These are phyloP conservation scores for Chromoteleia sp. DNA, from an alignment of 2,888 invertebrate species.

Conservation along the genomic window DNA sequence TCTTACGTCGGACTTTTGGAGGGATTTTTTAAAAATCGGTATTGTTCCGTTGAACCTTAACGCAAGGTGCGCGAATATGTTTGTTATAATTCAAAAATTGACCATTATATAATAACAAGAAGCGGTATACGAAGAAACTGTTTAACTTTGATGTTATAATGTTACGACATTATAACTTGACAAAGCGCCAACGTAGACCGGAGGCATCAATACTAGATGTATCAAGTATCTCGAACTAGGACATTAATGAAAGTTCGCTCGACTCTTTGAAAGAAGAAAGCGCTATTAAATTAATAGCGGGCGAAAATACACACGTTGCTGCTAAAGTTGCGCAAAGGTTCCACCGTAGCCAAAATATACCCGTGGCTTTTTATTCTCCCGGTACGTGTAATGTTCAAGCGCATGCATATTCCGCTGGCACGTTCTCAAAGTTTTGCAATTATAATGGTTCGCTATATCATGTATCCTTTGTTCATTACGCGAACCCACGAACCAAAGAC, in stretches of 20 bases:
- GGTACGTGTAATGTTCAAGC: constrained; percentile 10
- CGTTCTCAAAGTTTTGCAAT: constrained; percentile 55
- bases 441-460: constrained; percentile 49
- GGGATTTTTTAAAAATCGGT: no score
- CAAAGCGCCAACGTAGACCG: background rate
- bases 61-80: no score
- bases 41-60: no score
- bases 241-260: constrained; percentile 13
- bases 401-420: constrained; percentile 44
- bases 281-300: constrained; percentile 15
- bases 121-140: no score
- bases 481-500: constrained; percentile 29
- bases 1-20: no score
- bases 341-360: constrained; percentile 11
- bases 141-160: constrained; percentile 6
- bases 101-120: no score
- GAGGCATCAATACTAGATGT: background rate
- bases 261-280: background rate
- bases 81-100: no score
- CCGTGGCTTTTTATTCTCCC: constrained; percentile 29
- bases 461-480: constrained; percentile 34
- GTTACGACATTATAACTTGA: constrained; percentile 7
- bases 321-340: background rate
- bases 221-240: constrained; percentile 11
- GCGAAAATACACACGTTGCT: constrained; percentile 7